A percentile compares a stretch with the other conserved stretches of the same genome.
These are phyloP conservation scores for Anarhynchus alexandrinus DNA, from an alignment of 2,113 vertebrate genomes.

Conservation along the genomic window DNA sequence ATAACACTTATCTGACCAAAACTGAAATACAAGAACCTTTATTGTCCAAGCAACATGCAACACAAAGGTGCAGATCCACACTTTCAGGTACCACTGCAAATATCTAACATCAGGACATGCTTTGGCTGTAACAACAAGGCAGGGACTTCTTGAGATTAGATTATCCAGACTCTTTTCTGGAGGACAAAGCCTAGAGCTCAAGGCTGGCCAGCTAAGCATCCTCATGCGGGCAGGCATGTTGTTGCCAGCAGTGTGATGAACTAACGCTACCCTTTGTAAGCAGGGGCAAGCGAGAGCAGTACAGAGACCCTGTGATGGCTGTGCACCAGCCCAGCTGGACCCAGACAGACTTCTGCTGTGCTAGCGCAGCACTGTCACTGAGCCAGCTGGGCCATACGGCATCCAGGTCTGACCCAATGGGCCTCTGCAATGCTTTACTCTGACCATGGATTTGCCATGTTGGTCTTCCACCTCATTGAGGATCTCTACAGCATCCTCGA, in stretches of 20 bases:
- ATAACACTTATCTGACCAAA: background rate
- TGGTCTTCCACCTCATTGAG: background rate
- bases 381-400: background rate
- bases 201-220: background rate
- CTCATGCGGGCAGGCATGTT: rapidly evolving
- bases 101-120: background rate
- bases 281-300: background rate
- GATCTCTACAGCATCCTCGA: background rate
- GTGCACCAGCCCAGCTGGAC: background rate
- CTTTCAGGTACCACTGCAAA: background rate
- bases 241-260: background rate
- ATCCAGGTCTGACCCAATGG: background rate
- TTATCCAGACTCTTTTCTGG: background rate
- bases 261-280: background rate
- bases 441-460: background rate
- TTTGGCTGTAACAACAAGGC: background rate
- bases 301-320: background rate
- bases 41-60: background rate
- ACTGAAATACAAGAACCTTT: background rate
- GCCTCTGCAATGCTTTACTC: background rate
- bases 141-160: background rate
- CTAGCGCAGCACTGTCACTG: background rate
- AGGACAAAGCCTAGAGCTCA: background rate
- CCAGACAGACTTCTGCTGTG: background rate
- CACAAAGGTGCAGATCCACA: background rate